phyloP scores from a whole-genome alignment of 2,113 vertebrate genomes.

The Falcunculus frontatus region DNA sequence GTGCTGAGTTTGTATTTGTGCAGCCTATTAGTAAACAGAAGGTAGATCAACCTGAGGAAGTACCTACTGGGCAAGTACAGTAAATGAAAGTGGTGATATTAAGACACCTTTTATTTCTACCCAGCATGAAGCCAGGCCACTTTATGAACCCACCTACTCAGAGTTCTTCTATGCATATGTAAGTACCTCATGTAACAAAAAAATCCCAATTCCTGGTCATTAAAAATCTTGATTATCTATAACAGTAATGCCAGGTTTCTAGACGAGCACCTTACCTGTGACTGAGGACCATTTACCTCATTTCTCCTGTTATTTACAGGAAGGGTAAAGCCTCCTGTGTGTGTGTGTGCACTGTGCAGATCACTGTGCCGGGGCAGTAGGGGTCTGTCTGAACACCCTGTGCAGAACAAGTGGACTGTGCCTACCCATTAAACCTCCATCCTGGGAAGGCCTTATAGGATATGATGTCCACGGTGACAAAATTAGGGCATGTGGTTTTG shows the following conservation, averaged over 20 bases:
- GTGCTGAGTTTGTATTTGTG: not conserved
- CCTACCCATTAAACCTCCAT: not conserved
- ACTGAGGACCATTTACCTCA: not conserved
- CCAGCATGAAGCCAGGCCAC: not conserved
- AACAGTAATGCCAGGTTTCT: not conserved
- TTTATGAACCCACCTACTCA: not conserved
- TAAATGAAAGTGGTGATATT: not conserved
- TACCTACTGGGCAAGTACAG: not conserved
- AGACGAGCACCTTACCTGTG: not conserved
- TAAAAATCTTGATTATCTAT: not conserved
- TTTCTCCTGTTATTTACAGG: not conserved
- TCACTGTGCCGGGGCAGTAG: not conserved
- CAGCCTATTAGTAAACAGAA: not conserved
- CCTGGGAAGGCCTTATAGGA: not conserved
- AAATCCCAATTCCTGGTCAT: not conserved
- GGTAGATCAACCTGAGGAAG: not conserved
- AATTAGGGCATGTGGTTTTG: not conserved
- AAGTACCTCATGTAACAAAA: not conserved
- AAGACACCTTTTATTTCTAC: not conserved
- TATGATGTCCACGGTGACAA: not conserved
- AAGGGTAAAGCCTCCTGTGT: accelerated
- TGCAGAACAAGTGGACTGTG: not conserved
- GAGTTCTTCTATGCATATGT: not conserved
- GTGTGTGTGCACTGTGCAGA: not conserved
- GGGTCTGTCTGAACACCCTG: not conserved